These are phyloP conservation scores for Melanotaenia parkinsoni DNA, from an alignment of 2,797 vertebrate species.

Conservation along the genomic window DNA sequence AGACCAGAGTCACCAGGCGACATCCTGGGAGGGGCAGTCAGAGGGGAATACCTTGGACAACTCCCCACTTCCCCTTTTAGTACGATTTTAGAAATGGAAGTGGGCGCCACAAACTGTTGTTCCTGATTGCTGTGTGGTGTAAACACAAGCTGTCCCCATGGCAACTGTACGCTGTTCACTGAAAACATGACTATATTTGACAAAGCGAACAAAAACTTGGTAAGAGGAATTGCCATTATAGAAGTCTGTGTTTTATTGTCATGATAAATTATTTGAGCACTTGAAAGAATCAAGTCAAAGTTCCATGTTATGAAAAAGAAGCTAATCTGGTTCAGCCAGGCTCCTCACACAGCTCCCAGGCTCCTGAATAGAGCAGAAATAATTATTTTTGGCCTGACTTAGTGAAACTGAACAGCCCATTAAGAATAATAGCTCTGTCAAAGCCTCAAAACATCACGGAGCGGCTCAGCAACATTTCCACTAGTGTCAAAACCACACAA, in stretches of 20 bases:
- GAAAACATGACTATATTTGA: neutral
- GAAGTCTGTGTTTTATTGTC: neutral
- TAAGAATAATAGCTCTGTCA: slow-evolving; percentile 29
- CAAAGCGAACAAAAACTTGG: neutral
- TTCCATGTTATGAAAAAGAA: slow-evolving; percentile 5
- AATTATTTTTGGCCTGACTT: slow-evolving; percentile 8
- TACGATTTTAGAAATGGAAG: slow-evolving; percentile 25
- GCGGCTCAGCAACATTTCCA: slow-evolving; percentile 35
- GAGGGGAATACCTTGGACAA: slow-evolving; percentile 22
- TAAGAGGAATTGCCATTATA: slow-evolving; percentile 24
- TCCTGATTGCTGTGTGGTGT: slow-evolving; percentile 2
- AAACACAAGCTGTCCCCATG: slow-evolving; percentile 25
- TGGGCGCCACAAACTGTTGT: slow-evolving; percentile 6
- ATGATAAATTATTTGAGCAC: neutral
- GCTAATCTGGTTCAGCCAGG: slow-evolving; percentile 3
- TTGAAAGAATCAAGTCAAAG: neutral
- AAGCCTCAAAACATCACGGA: slow-evolving; percentile 24
- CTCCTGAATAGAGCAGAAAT: neutral
- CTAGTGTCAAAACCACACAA: slow-evolving; percentile 33
- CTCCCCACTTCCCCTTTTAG: slow-evolving; percentile 50
- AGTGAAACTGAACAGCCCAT: slow-evolving; percentile 28
- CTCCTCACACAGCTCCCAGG: neutral
- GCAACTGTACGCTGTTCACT: slow-evolving; percentile 5
- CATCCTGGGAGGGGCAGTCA: slow-evolving; percentile 77
- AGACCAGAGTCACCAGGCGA: slow-evolving; percentile 66